Base-by-base conservation (phyloP, 1,140 invertebrate species). In the Listronotus bonariensis region DNA sequence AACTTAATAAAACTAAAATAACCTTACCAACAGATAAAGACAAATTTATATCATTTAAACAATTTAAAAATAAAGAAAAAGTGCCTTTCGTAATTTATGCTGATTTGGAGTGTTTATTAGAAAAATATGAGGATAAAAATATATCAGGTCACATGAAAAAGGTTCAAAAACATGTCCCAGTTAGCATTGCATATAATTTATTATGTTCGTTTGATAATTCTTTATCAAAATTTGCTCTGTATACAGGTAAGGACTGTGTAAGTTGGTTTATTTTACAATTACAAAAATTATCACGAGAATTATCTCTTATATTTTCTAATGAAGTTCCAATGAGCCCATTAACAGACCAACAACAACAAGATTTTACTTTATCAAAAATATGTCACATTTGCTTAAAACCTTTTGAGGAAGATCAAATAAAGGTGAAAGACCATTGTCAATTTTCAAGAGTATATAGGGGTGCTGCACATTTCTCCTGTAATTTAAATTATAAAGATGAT, bases 31-130 rank as follows among this genome's bases (percentile, higher is more conserved):
- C 63, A 67, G 38, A 67, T 65, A 45, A 38, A 7, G 14, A n/a
- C n/a, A 65, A 65, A n/a, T 12, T 31, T 12, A 42, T 56, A 10
- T 18, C 12, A 49, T 58, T 65, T 31, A 42, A 45, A 52, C 45
- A 58, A 31, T 51, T 17, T 52, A 58, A 42, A 51, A 40, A 65
- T 12, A 57, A 65, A 68, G 59, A 72, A 68, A 57, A 63, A 49
- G 56, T 72, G 40, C 71, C 70, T 32, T 75, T 79, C 65, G 59
- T 72, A 17, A 69, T 78, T 48, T 78, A 79, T 58, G 72, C 71
- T 9, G 73, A 79, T 71, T 68, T 78, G 26, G 74, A 79, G 69
- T 71, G 68, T 55, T 20, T 76, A 8, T 60, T 73, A 15, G 41
- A 67, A 49, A 17, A 58, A 36, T 32, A 10, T 36, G 17, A 36